phyloP scores from a whole-genome alignment of 2,888 invertebrate species.

The Diachrysia chrysitis region DNA sequence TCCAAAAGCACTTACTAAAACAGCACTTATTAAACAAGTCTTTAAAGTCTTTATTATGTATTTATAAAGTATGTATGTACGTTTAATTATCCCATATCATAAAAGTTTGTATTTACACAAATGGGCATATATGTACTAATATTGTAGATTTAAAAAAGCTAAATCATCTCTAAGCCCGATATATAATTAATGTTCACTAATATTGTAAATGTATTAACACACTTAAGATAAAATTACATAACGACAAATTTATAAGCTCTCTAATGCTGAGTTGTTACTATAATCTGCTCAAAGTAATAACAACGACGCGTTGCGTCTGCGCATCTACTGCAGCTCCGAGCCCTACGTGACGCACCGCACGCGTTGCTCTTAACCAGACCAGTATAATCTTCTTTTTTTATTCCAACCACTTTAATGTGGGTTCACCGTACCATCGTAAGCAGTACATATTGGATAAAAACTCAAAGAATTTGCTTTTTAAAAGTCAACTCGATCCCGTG shows the following conservation, averaged over 20 bases:
- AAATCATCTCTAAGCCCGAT: not conserved
- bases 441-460: slow-evolving; percentile 22
- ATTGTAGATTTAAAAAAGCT: too few relatives aligned
- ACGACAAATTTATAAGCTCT: slow-evolving; percentile 18
- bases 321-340: slow-evolving; percentile 18
- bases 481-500: slow-evolving; percentile 2
- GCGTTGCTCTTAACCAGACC: slow-evolving; percentile 29
- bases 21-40: too few relatives aligned
- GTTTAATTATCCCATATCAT: too few relatives aligned
- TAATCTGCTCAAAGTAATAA: slow-evolving; percentile 31
- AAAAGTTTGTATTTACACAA: too few relatives aligned
- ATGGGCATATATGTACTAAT: too few relatives aligned
- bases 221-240: not conserved
- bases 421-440: slow-evolving; percentile 36
- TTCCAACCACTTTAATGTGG: not conserved
- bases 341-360: slow-evolving; percentile 60
- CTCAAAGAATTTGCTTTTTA: slow-evolving; percentile 6
- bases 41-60: too few relatives aligned
- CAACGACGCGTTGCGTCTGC: slow-evolving; percentile 2
- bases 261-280: slow-evolving; percentile 48
- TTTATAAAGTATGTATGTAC: too few relatives aligned
- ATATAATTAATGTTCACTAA: not conserved
- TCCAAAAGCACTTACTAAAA: too few relatives aligned
- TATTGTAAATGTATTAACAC: not conserved
- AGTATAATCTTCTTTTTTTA: slow-evolving; percentile 23